Conservation (phyloP, 2,113 vertebrate genomes). For the Pipra filicauda region DNA sequence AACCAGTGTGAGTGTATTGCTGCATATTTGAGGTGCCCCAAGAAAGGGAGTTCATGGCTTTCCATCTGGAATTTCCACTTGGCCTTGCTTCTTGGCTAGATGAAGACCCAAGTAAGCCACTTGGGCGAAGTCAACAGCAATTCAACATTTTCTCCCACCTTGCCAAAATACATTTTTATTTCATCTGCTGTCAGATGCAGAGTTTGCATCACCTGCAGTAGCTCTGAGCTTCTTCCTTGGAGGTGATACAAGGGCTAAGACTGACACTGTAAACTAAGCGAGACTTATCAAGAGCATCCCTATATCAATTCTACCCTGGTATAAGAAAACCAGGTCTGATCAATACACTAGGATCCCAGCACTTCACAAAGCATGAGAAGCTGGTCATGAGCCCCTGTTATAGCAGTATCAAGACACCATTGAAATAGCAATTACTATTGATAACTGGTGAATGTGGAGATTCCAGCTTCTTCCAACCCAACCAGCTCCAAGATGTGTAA, state of each 20-base stretch:
- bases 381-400: neutral
- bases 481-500: neutral
- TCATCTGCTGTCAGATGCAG: neutral
- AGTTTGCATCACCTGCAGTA: neutral
- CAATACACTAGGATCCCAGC: neutral
- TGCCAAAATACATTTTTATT: neutral
- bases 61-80: neutral
- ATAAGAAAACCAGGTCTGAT: neutral
- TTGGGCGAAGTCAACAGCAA: neutral
- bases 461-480: neutral
- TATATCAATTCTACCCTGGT: neutral
- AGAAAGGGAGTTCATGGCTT: neutral
- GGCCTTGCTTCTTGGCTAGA: neutral
- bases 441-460: neutral
- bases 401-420: neutral
- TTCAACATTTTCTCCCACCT: neutral
- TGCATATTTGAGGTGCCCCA: neutral
- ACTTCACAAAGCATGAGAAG: neutral
- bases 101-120: neutral
- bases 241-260: neutral
- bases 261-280: neutral
- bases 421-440: neutral
- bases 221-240: neutral
- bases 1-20: neutral
- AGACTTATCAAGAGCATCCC: neutral